phyloP scores from a whole-genome alignment of 2,888 invertebrate genomes.

The Synergus japonicus region DNA sequence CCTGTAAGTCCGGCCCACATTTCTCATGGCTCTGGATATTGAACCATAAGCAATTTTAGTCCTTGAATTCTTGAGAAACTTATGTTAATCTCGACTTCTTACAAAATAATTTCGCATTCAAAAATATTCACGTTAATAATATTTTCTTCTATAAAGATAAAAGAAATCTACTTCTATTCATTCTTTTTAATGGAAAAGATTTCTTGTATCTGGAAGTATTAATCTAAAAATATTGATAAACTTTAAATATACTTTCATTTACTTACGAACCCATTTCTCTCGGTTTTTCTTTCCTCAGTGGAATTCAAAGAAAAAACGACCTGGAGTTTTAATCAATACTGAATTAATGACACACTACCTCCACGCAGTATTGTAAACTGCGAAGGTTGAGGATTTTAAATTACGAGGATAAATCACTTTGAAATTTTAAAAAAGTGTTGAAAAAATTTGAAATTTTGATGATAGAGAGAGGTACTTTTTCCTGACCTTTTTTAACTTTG shows the following conservation, averaged over 20 bases:
- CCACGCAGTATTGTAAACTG: conserved; percentile 18
- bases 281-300: neutral
- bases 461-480: conserved; percentile 20
- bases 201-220: neutral
- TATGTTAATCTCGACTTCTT: neutral
- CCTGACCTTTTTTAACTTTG: conserved; percentile 12
- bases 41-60: neutral
- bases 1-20: neutral
- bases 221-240: conserved; percentile 1
- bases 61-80: neutral
- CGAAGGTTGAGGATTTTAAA: conserved; percentile 8
- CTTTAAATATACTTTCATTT: conserved; percentile 7
- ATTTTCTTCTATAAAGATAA: neutral
- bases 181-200: neutral
- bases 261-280: neutral
- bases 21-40: neutral
- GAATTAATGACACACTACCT: conserved; percentile 22
- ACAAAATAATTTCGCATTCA: neutral
- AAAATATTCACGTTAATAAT: neutral
- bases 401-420: neutral
- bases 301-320: conserved; percentile 36
- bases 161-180: neutral
- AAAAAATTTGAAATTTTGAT: neutral
- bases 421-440: neutral
- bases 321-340: conserved; percentile 20